Conservation (phyloP, 2,888 invertebrate species). For the Microctonus hyperodae region DNA sequence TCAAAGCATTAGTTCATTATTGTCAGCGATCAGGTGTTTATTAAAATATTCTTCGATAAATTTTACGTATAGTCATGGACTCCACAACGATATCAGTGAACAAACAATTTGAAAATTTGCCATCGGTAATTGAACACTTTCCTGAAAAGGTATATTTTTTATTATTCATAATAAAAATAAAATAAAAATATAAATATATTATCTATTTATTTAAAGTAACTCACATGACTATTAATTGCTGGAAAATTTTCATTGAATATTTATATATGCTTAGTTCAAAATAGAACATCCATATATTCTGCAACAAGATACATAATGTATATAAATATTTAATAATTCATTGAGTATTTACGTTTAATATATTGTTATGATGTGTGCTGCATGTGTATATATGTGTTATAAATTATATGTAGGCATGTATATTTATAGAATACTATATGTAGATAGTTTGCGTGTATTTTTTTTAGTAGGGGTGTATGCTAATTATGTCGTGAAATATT, state of each 20-base stretch:
- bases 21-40: slow-evolving; percentile 7
- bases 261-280: too few relatives aligned
- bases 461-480: not conserved
- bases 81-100: slow-evolving; percentile 2
- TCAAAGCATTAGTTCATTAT: slow-evolving; percentile 11
- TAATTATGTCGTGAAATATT: not conserved
- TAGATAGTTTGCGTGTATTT: not conserved
- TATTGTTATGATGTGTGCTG: too few relatives aligned
- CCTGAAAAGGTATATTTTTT: slow-evolving; percentile 2
- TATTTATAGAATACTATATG: too few relatives aligned
- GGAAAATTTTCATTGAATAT: too few relatives aligned
- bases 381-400: too few relatives aligned
- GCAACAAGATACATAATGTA: too few relatives aligned
- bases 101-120: slow-evolving; percentile 3
- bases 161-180: not conserved
- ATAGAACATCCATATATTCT: too few relatives aligned
- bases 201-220: not conserved
- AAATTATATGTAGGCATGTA: too few relatives aligned
- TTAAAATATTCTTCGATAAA: not conserved
- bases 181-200: too few relatives aligned
- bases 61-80: not conserved
- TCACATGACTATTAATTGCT: too few relatives aligned
- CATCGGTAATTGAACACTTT: slow-evolving; percentile 6
- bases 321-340: too few relatives aligned
- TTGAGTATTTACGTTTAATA: too few relatives aligned